These are phyloP conservation scores for Beroe ovata DNA, from an alignment of 37 sponge, comb jelly and placozoan species.

Conservation along the genomic window DNA sequence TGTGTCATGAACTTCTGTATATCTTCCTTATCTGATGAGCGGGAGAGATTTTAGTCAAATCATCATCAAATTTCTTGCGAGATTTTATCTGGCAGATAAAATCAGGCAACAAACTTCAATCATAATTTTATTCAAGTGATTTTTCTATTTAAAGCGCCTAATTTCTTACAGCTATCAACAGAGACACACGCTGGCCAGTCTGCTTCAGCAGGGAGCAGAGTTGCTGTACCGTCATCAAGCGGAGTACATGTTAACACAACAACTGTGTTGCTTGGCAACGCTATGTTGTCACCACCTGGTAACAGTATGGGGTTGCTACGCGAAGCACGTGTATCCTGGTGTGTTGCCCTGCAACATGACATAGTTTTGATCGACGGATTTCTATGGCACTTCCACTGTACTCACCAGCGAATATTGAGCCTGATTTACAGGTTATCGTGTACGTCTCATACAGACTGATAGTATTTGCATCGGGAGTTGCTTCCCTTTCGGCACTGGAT, in stretches of 20 bases:
- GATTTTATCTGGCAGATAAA: too few relatives aligned
- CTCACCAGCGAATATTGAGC: not conserved
- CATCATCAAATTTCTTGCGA: too few relatives aligned
- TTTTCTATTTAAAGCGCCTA: too few relatives aligned
- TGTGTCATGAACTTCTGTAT: not conserved
- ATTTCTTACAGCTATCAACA: not conserved
- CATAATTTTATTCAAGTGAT: too few relatives aligned
- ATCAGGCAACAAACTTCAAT: too few relatives aligned
- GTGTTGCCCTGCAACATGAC: too few relatives aligned
- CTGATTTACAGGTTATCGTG: not conserved
- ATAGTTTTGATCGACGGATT: too few relatives aligned
- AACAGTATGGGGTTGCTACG: not conserved
- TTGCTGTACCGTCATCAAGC: not conserved
- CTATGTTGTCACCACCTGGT: not conserved
- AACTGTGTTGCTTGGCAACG: not conserved
- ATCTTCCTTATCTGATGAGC: not conserved
- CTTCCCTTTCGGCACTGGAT: not conserved
- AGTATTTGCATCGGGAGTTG: not conserved
- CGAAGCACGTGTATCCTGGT: too few relatives aligned
- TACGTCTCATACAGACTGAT: constrained; percentile 14
- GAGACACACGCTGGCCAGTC: not conserved
- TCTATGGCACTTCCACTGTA: too few relatives aligned
- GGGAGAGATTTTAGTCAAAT: too few relatives aligned
- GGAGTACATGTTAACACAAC: not conserved
- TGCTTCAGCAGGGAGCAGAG: not conserved